Base-by-base conservation (phyloP, 2,888 invertebrate genomes). In the Tricholauxania praeusta region DNA sequence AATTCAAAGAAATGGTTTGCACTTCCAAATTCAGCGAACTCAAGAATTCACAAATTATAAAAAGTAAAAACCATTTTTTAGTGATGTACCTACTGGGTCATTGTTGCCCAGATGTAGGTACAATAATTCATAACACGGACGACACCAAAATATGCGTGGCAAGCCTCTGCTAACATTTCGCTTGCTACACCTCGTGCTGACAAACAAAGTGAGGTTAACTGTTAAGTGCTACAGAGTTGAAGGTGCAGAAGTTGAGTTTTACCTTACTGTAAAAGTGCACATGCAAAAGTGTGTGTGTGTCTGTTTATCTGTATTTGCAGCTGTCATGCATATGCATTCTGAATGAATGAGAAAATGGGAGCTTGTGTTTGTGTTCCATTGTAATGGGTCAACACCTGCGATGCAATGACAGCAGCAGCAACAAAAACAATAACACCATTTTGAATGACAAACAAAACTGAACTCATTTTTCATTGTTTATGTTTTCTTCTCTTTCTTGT, bases 381-480 rank as follows among this genome's bases (percentile, higher is more conserved):
- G 62, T 17, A 48, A 63, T 17, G 62, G 62, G 62, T 19, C 48
- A 48, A 63, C 62, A 63, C 62, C 62, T 63, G 62, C 39, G 62
- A 14, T 47, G 62, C 19, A 17, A 39, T 32, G 14, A 3, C 39
- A 62, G 47, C 62, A 62, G 19, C 39, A 48, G 12, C 57, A 57
- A 28, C 57, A 57, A 57, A 7, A 57, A 57, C 28, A 19, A 57
- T 28, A 57, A 57, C 57, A 57, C n/a, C 57, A 28, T 28, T 28
- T 28, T 28, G 28, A 28, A 28, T 28, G 28, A 28, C 39, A 39
- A 39, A 39, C 39, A 39, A 10, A 39, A 39, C 39, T 39, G 39
- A 39, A 17, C 53, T n/a, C 19, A 17, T 53, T 53, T 53, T 53
- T 53, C 14, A 17, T 53, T 19, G n/a, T 53, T 12, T 53, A 14